phyloP scores from a whole-genome alignment of 2,113 vertebrate genomes.

The Trochalopteron elliotii region DNA sequence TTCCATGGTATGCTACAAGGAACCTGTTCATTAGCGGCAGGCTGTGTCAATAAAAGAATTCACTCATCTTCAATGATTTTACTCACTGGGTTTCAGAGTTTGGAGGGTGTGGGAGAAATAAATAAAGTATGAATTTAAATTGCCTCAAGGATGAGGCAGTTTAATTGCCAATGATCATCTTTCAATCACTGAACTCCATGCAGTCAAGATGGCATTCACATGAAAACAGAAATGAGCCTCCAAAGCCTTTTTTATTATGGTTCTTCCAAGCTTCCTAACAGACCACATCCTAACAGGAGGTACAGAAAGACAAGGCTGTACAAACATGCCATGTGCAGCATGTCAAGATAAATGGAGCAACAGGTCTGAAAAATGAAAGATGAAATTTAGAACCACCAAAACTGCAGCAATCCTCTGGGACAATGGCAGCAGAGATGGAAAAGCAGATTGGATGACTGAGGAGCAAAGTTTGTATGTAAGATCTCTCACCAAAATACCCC shows the following conservation, averaged over 20 bases:
- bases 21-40: not conserved
- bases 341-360: accelerated
- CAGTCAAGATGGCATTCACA: not conserved
- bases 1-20: not conserved
- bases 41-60: not conserved
- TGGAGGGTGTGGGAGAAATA: not conserved
- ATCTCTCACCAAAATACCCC: not conserved
- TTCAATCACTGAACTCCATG: not conserved
- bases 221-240: not conserved
- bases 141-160: not conserved
- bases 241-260: not conserved
- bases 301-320: not conserved
- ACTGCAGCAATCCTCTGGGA: not conserved
- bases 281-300: not conserved
- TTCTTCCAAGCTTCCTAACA: not conserved
- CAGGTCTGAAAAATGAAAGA: not conserved
- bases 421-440: not conserved
- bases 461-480: not conserved
- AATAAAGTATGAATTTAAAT: not conserved
- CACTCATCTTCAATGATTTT: not conserved
- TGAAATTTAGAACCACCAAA: not conserved
- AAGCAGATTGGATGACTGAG: not conserved
- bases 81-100: not conserved
- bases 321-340: not conserved
- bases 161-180: not conserved